phyloP scores from a whole-genome alignment of 2,888 invertebrate genomes.

The Nomada ferruginata region DNA sequence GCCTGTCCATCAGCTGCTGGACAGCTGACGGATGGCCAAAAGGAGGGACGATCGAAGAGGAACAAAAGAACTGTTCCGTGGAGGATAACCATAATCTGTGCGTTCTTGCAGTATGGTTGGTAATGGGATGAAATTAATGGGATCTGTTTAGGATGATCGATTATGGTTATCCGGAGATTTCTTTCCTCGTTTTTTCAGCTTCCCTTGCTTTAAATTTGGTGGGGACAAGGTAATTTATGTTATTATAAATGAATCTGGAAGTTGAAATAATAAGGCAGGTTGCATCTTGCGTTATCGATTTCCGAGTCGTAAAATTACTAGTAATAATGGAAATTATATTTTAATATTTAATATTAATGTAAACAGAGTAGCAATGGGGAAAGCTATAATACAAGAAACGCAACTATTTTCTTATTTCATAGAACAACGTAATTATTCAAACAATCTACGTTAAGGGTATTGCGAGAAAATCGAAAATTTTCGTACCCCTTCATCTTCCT shows the following conservation, averaged over 20 bases:
- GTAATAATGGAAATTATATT: too few species aligned
- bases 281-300: too few species aligned
- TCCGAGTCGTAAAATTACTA: too few species aligned
- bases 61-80: constrained; percentile 4
- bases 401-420: not conserved
- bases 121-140: constrained; percentile 5
- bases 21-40: constrained; percentile 71
- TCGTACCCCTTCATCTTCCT: not conserved
- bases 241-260: not conserved
- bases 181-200: not conserved
- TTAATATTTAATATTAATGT: not conserved
- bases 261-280: too few species aligned
- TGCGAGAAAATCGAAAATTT: not conserved
- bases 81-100: constrained; percentile 29
- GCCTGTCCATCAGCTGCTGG: constrained; percentile 71
- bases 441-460: not conserved
- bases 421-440: not conserved
- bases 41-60: constrained; percentile 17
- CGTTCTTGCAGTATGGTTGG: not conserved
- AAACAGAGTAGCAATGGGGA: not conserved
- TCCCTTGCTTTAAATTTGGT: constrained; percentile 11
- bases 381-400: not conserved
- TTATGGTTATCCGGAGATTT: constrained; percentile 32
- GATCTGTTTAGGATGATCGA: constrained; percentile 9
- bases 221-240: not conserved